Evolutionary conservation across 2,797 vertebrate genomes (phyloP), one percentile per base, ranked within the genome.

Genomic region (Gymnoscopelus braueri): DNA sequence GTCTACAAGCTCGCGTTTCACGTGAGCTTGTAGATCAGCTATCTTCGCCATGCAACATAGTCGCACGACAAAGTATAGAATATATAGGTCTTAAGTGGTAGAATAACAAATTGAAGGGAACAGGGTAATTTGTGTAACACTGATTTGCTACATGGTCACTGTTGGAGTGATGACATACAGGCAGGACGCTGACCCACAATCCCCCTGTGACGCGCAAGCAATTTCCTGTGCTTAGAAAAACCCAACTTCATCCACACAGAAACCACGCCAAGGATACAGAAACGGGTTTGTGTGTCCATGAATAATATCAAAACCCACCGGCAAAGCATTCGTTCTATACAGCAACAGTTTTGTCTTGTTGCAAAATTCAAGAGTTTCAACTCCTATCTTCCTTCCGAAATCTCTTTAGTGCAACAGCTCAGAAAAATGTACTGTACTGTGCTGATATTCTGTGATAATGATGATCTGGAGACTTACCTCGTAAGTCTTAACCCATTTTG

Each of bases 141-240:
- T 53, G 39, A 82, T 73, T 83, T 70, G 47, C 55, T 44, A 61
- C 60, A 13, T 60, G 70, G 73, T 75, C 80, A 73, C 75, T 2
- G 67, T 72, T 68, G 58, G 49, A 77, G 65, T 61, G 1, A 5
- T 87, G 87, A 91, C 91, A 90, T 89, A 88, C 52, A 83, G 80
- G 81, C 69, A 32, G 74, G 66, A 77, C 56, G 47, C 75, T 64
- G 84, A 84, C 82, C 79, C 85, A 62, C 83, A 85, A 81, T 81
- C 78, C 84, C 75, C 78, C 79, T 77, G 39, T 44, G 79, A 91
- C 87, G 88, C 85, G 87, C 87, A 54, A 65, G 81, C 86, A 92
- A 92, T 91, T 90, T 93, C 90, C 91, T 92, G 91, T 88, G 88
- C 39, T 73, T 80, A 88, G 77, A 87, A 88, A 86, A 77, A 75